Evolutionary conservation across 2,888 invertebrate genomes (phyloP).

Genomic region (Flexamia atlantica): DNA sequence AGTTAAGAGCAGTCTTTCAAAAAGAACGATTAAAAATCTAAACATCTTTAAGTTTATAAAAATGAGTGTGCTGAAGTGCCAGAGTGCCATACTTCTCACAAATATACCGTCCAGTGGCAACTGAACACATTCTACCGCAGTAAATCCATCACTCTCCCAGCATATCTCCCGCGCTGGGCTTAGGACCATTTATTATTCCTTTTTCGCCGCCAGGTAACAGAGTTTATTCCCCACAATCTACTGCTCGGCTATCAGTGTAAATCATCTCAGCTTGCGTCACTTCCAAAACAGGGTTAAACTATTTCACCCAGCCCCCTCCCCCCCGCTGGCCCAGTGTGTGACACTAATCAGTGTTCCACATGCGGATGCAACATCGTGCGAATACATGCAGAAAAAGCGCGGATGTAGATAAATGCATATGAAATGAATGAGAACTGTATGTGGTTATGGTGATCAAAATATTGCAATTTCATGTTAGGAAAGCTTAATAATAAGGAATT

Average conservation of each 20-base stretch:
- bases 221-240: slow-evolving; percentile 15
- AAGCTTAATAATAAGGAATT: no score
- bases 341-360: slow-evolving; percentile 40
- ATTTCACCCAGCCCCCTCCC: slow-evolving; percentile 25
- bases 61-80: no score
- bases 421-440: no score
- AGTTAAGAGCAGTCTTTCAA: no score
- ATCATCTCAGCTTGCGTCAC: slow-evolving; percentile 33
- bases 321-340: background rate
- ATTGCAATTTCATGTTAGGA: background rate
- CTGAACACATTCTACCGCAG: no score
- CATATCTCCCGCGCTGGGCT: background rate
- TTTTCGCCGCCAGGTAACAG: slow-evolving; percentile 30
- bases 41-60: no score
- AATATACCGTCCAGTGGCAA: no score
- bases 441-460: background rate
- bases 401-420: background rate
- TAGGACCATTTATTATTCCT: slow-evolving; percentile 33
- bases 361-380: background rate
- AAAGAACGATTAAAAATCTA: no score
- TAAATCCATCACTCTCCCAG: background rate
- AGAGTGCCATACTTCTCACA: no score
- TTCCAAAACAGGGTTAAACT: slow-evolving; percentile 47
- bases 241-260: slow-evolving; percentile 37
- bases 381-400: background rate